These are phyloP conservation scores for Gymnocheta viridis DNA, from an alignment of 2,888 invertebrate genomes.

Conservation along the genomic window DNA sequence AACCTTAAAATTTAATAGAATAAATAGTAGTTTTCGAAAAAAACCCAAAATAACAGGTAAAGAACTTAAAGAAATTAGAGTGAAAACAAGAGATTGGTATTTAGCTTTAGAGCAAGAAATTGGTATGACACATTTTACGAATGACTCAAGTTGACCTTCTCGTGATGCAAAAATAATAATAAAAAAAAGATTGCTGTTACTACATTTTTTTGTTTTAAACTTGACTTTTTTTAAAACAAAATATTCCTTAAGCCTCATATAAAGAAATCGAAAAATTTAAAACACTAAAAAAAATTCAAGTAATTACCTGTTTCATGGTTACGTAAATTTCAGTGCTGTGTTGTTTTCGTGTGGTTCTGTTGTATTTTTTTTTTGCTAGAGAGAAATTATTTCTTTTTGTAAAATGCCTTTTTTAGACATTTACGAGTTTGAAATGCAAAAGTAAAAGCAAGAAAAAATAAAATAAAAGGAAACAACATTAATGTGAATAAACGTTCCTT, in stretches of 20 bases:
- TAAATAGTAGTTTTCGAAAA: slow-evolving; percentile 12
- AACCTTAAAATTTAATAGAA: neutral
- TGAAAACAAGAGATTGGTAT: neutral
- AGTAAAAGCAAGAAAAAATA: slow-evolving; percentile 9
- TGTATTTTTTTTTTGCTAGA: slow-evolving; percentile 48
- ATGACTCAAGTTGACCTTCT: slow-evolving; percentile 63
- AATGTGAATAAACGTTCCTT: slow-evolving; percentile 72
- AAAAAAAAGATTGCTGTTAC: slow-evolving; percentile 30
- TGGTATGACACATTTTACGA: neutral
- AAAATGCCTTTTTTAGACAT: slow-evolving; percentile 58
- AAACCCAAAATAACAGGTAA: slow-evolving; percentile 46
- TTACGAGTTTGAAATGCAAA: slow-evolving; percentile 52
- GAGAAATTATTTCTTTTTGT: slow-evolving; percentile 49
- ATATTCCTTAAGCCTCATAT: slow-evolving; percentile 76
- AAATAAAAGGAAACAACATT: slow-evolving; percentile 43
- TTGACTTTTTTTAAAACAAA: slow-evolving; percentile 39
- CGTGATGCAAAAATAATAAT: slow-evolving; percentile 45
- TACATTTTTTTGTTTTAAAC: slow-evolving; percentile 7
- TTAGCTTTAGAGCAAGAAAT: slow-evolving; percentile 22
- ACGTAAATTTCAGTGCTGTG: slow-evolving; percentile 52
- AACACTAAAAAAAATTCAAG: slow-evolving; percentile 22
- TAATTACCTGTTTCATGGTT: slow-evolving; percentile 70
- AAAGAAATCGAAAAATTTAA: slow-evolving; percentile 73
- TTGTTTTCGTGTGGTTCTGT: slow-evolving; percentile 32
- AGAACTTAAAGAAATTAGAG: neutral